Evolutionary conservation across 2,797 vertebrate species (phyloP), one percentile per base, ranked within the genome.

Genomic region (Anas acuta): DNA sequence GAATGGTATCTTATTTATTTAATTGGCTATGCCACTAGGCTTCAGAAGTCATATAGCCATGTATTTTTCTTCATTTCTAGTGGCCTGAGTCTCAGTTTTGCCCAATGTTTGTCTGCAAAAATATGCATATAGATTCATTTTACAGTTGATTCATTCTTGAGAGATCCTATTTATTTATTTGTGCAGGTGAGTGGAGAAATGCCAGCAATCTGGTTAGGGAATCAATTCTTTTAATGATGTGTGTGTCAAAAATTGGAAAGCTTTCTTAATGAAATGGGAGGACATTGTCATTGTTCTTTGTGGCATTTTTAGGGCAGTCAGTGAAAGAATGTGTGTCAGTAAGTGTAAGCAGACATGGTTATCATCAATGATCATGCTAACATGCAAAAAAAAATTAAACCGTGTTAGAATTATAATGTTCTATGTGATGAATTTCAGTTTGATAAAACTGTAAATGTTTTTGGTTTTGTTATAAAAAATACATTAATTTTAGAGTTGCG

Each of bases 1-100:
- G 70, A 93, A 62, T 90, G 51, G 25, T 43, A 57, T 92, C 71
- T 83, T 87, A 83, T 81, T 88, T 76, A 58, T 93, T 95, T 90
- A 93, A 88, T 45, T 90, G 67, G 28, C 88, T 81, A 6, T 93
- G 73, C 66, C 69, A 73, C 37, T 87, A 96, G 91, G 88, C 82
- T 82, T 49, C n/a, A 79, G 33, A 66, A 92, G 54, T 89, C 78
- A 65, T 58, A 49, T 54, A 45, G 5, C 62, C 49, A 56, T 61
- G 26, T 49, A 90, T 87, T 90, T 80, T 89, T 79, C 54, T 85
- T 80, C 37, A 56, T 93, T 94, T 92, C 45, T 92, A 7, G 71
- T 84, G 91, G 6, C 56, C 9, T n/a, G 9, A 84, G 56, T 77
- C 33, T 87, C 77, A 60, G 28, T 67, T 93, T 83, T 92, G 32